Evolutionary conservation across 2,888 invertebrate genomes (phyloP).

Genomic region (Periphyllus acericola): DNA sequence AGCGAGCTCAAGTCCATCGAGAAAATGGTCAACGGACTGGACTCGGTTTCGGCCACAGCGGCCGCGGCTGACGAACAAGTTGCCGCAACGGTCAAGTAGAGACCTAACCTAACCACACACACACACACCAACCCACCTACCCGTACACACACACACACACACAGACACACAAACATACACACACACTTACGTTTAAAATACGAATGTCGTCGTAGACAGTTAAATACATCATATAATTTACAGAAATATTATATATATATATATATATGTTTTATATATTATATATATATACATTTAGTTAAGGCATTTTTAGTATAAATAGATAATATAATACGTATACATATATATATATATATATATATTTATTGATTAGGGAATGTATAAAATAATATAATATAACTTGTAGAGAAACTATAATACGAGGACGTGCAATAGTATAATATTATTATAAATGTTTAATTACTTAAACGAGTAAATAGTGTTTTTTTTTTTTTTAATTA

Average conservation of each 20-base stretch:
- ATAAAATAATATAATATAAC: conserved; percentile 15
- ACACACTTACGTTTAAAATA: not conserved
- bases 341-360: conserved; percentile 3
- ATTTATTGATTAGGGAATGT: conserved; percentile 43
- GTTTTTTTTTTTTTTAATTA: conserved; percentile 21
- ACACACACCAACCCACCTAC: too few species aligned
- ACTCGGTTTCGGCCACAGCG: conserved; percentile 73
- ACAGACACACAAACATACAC: not conserved
- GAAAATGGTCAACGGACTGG: conserved; percentile 96
- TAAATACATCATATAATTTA: not conserved
- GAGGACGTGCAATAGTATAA: conserved; percentile 56
- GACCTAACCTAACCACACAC: too few species aligned
- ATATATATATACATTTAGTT: conserved; percentile 1
- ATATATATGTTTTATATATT: conserved; percentile 1
- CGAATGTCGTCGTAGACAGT: not conserved
- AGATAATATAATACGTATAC: not conserved
- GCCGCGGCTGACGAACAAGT: conserved; percentile 68
- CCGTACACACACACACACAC: not conserved
- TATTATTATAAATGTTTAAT: conserved; percentile 19
- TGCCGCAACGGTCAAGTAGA: conserved; percentile 59
- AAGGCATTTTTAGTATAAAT: conserved; percentile 51
- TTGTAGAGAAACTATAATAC: conserved; percentile 27
- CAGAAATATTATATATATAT: not conserved
- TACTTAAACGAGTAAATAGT: conserved; percentile 23
- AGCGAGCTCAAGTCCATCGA: conserved; percentile 94